Conservation (phyloP, 2,888 invertebrate genomes). For the Ochlodes sylvanus region DNA sequence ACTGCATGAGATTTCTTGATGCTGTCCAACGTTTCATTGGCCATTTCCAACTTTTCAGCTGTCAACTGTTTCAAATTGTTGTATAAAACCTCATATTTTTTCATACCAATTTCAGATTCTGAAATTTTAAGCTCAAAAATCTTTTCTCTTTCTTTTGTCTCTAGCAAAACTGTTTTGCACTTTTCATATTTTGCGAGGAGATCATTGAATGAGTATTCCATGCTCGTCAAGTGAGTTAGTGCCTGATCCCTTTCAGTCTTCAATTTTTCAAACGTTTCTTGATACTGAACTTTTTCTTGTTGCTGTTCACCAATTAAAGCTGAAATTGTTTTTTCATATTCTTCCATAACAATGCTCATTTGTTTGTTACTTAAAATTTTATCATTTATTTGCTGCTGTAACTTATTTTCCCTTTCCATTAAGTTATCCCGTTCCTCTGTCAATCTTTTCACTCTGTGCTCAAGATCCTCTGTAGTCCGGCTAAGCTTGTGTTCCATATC, state of each 20-base stretch:
- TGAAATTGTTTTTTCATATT: conserved; percentile 92
- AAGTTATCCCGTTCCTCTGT: conserved; percentile 64
- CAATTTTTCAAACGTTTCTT: conserved; percentile 76
- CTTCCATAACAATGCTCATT: conserved; percentile 89
- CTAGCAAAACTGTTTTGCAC: conserved; percentile 83
- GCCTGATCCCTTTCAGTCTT: conserved; percentile 85
- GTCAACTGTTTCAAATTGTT: conserved; percentile 94
- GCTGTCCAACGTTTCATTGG: conserved; percentile 91
- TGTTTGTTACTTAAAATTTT: conserved; percentile 72
- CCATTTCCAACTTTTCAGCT: conserved; percentile 89
- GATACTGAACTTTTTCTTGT: conserved; percentile 82
- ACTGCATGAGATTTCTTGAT: conserved; percentile 89
- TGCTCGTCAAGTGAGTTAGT: conserved; percentile 83
- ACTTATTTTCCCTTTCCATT: conserved; percentile 61
- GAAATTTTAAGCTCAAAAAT: conserved; percentile 87
- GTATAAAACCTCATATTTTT: conserved; percentile 92
- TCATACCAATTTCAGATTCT: conserved; percentile 88
- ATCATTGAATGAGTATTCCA: conserved; percentile 87
- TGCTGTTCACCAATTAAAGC: conserved; percentile 90
- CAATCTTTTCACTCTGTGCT: conserved; percentile 66
- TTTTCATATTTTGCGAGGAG: conserved; percentile 87
- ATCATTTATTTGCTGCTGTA: conserved; percentile 68
- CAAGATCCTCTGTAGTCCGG: conserved; percentile 63
- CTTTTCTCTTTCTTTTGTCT: conserved; percentile 86
- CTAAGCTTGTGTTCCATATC: conserved; percentile 64